phyloP scores from a whole-genome alignment of 1,140 invertebrate genomes.

The Melipona quadrifasciata region DNA sequence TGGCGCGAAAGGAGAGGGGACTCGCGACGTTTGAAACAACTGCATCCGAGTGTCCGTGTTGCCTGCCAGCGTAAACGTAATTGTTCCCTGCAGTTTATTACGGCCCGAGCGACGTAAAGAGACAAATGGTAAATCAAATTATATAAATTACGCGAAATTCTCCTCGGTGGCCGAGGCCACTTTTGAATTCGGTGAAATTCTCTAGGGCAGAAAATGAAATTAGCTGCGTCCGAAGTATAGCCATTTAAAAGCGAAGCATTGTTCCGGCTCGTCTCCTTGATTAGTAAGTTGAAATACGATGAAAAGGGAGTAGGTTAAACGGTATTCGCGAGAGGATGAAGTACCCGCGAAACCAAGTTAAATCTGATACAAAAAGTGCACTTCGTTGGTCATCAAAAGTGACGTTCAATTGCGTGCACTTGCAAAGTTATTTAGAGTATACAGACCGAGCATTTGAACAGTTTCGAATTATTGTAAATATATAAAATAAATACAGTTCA shows the following conservation, averaged over 20 bases:
- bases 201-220: background rate
- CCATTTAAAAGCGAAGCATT: background rate
- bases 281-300: background rate
- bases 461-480: no score
- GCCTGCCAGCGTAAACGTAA: background rate
- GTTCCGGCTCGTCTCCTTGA: background rate
- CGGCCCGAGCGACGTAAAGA: background rate
- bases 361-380: no score
- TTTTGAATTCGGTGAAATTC: background rate
- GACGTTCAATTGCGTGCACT: no score
- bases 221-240: background rate
- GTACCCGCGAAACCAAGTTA: no score
- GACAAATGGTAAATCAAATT: background rate
- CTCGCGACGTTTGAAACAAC: background rate
- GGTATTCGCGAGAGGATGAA: no score
- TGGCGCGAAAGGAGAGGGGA: background rate
- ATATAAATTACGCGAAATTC: background rate
- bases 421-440: no score
- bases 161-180: no score
- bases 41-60: background rate
- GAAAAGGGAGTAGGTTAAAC: background rate
- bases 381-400: no score
- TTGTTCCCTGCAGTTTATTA: conserved; percentile 8
- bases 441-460: no score
- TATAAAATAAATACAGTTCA: no score